Conservation (phyloP, 2,888 invertebrate species). For the Ectemnius cavifrons region DNA sequence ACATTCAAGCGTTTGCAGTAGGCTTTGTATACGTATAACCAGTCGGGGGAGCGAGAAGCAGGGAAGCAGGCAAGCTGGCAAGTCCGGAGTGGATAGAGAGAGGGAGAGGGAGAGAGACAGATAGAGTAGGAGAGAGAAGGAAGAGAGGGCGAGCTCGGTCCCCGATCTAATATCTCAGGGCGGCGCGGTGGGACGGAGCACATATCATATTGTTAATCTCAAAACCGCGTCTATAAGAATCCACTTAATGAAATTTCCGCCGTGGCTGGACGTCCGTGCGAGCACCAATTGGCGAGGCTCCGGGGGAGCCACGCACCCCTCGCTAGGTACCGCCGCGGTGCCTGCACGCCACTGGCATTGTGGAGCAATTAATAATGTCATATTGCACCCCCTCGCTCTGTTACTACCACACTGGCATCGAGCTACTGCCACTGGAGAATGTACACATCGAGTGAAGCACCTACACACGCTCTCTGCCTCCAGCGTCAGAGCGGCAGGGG, state of each 20-base stretch:
- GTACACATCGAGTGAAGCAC: background rate
- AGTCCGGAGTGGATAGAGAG: slow-evolving; percentile 10
- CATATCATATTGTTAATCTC: slow-evolving; percentile 74
- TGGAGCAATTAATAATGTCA: slow-evolving; percentile 75
- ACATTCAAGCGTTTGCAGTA: slow-evolving; percentile 37
- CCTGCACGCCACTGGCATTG: slow-evolving; percentile 66
- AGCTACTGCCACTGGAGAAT: slow-evolving; percentile 25
- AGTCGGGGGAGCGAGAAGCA: slow-evolving; percentile 26
- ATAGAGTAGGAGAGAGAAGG: slow-evolving; percentile 10
- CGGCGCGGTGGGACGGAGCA: slow-evolving; percentile 53
- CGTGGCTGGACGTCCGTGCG: slow-evolving; percentile 55
- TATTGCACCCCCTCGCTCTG: slow-evolving; percentile 65
- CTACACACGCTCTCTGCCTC: background rate
- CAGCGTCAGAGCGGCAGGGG: background rate
- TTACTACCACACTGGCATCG: slow-evolving; percentile 32
- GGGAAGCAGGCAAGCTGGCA: slow-evolving; percentile 13
- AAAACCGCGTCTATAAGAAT: slow-evolving; percentile 74
- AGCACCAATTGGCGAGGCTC: slow-evolving; percentile 64
- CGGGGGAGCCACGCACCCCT: slow-evolving; percentile 43
- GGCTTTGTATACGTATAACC: slow-evolving; percentile 45
- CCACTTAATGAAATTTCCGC: slow-evolving; percentile 76
- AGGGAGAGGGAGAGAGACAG: slow-evolving; percentile 17
- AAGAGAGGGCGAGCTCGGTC: slow-evolving; percentile 29
- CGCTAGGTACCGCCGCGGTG: slow-evolving; percentile 48
- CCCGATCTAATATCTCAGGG: slow-evolving; percentile 67